Base-by-base conservation (phyloP, 2,888 invertebrate genomes). In the Allygus modestus region DNA sequence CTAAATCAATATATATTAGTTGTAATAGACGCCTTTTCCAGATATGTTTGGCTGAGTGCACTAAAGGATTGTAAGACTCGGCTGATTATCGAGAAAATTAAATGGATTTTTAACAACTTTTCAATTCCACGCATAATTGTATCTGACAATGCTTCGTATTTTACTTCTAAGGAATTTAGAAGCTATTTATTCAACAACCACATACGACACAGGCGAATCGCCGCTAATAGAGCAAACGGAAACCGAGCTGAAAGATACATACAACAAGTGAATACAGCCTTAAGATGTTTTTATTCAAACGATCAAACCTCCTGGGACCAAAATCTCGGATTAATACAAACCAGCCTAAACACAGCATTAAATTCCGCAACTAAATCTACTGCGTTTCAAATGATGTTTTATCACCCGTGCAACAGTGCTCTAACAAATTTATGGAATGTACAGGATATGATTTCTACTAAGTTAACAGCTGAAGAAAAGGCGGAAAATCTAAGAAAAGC, bases 81-180 rank as follows among this genome's bases (percentile, higher is more conserved):
- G n/a, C n/a, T n/a, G n/a, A n/a, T 61, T 11, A 61, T 61, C 20
- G 31, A 61, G 1, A 61, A 61, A 28, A 7, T 61, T 4, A 9
- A 61, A 61, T 11, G n/a, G 9, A 23, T 61, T 26, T 61, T 61
- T 28, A 26, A 61, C 26, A n/a, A 61, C 20, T 61, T 61, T 61
- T 61, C 61, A 23, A 61, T n/a, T 23, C 31, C 26, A 28, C 26
- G 31, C 9, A 61, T n/a, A n/a, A n/a, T n/a, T n/a, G n/a, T n/a
- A n/a, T n/a, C n/a, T n/a, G n/a, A n/a, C n/a, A n/a, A n/a, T n/a
- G n/a, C n/a, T n/a, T n/a, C n/a, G n/a, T n/a, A n/a, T n/a, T n/a
- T n/a, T n/a, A n/a, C n/a, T n/a, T 23, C 61, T 2, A 61, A 51
- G 15, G 51, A 51, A 51, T 51, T 51, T 51, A 51, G n/a, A 15